Base-by-base conservation (phyloP, 2,113 vertebrate genomes). In the Xyliphius kryptos region DNA sequence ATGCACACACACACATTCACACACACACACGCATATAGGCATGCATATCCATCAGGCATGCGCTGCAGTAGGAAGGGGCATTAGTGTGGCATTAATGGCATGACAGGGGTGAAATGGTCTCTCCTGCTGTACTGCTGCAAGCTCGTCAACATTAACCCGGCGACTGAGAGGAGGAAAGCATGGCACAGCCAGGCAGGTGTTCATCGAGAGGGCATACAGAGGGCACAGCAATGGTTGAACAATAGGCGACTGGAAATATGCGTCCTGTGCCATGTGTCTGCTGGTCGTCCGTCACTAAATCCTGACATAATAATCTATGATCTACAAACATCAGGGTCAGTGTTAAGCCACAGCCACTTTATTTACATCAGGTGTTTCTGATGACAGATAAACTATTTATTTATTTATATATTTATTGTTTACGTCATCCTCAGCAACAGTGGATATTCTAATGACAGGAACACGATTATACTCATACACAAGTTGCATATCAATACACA, bases 41-140 rank as follows among this genome's bases (percentile, higher is more conserved):
- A n/a, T n/a, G n/a, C n/a, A n/a, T n/a, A n/a, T n/a, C n/a, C n/a
- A 20, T 47, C 61, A 68, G 21, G n/a, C n/a, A n/a, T n/a, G n/a
- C 84, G 85, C 77, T 89, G 87, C 84, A 87, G 91, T 85, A 92
- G 91, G 92, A 89, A 87, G 58, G 83, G 85, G 83, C 87, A 90
- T 95, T 97, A 98, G 94, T 91, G 92, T 91, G 95, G 92, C 89
- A 90, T 92, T 98, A 97, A 98, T 97, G 94, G 89, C 87, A 90
- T 92, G 92, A 94, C 91, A 93, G 88, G 92, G 90, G 91, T 90
- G 82, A 90, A 94, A 97, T 93, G 91, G 91, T 89, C 88, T 83
- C 88, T 91, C 83, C 84, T 87, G 82, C 87, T 77, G 87, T 78
- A 92, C 92, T 89, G 89, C 92, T 91, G 86, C 84, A 88, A 91